Conservation (phyloP, 2,797 vertebrate species). For the Chloroceryle inda region DNA sequence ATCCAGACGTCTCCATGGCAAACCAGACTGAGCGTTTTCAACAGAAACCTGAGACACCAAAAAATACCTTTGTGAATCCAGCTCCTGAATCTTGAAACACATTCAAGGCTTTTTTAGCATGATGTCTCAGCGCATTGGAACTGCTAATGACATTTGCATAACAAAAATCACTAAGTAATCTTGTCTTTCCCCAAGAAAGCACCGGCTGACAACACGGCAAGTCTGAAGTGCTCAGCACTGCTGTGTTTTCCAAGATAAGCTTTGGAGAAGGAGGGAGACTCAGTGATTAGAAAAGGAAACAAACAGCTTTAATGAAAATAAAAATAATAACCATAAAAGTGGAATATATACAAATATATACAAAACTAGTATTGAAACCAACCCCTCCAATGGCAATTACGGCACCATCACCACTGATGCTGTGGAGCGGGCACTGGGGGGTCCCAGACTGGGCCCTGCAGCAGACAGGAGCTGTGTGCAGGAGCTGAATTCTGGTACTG, state of each 20-base stretch:
- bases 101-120: not conserved
- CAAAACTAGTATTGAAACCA: too few species aligned
- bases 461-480: too few species aligned
- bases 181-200: not conserved
- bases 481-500: too few species aligned
- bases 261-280: not conserved
- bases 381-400: too few species aligned
- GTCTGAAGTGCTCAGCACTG: not conserved
- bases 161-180: not conserved
- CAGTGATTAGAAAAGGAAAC: too few species aligned
- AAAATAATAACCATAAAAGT: too few species aligned
- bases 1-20: fast-evolving
- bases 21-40: not conserved
- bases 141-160: not conserved
- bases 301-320: too few species aligned
- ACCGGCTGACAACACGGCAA: fast-evolving
- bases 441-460: too few species aligned
- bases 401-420: too few species aligned
- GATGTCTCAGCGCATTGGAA: fast-evolving
- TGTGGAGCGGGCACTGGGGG: too few species aligned
- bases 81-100: not conserved
- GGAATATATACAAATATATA: too few species aligned
- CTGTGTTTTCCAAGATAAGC: fast-evolving
- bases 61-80: not conserved
- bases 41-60: not conserved